Evolutionary conservation across 2,797 vertebrate species (phyloP).

Genomic region (Melopsittacus undulatus): DNA sequence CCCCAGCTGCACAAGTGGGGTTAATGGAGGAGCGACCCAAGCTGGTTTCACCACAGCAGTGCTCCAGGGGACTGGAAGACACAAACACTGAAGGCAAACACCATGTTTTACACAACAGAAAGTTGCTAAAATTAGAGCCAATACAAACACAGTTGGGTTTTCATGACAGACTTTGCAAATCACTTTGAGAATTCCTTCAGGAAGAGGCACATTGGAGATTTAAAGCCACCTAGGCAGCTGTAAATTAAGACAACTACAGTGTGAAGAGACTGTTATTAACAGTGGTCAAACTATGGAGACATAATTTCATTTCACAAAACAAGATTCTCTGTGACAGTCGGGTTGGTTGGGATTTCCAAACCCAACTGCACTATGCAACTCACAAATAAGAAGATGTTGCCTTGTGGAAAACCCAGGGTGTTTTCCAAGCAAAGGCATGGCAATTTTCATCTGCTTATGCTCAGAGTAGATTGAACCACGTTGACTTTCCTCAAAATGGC

Average conservation of each 20-base stretch:
- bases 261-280: neutral
- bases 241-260: neutral
- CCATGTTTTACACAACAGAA: neutral
- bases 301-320: neutral
- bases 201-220: neutral
- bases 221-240: neutral
- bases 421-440: neutral
- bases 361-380: neutral
- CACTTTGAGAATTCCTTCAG: neutral
- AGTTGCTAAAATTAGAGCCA: neutral
- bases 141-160: neutral
- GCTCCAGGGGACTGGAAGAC: neutral
- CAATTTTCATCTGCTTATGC: neutral
- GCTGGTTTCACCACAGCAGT: neutral
- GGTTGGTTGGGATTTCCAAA: neutral
- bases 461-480: neutral
- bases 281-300: neutral
- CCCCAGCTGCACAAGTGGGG: neutral
- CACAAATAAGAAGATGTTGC: neutral
- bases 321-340: neutral
- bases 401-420: neutral
- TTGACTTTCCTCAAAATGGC: constrained; percentile 11
- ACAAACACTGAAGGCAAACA: neutral
- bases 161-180: neutral
- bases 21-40: neutral